phyloP scores from a whole-genome alignment of 1,140 invertebrate genomes.

The Bilobella aurantiaca region DNA sequence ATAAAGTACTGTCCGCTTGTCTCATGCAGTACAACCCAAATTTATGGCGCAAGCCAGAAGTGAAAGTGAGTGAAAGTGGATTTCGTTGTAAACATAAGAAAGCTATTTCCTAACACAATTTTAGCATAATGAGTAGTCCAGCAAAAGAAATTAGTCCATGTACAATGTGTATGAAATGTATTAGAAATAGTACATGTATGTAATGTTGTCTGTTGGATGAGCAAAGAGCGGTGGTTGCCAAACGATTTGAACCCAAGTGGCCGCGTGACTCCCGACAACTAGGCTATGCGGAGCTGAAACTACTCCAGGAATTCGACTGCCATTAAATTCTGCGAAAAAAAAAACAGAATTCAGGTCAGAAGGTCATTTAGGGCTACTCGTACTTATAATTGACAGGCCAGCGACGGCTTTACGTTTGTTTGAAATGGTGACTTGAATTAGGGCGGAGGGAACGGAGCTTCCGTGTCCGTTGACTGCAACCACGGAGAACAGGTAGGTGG shows the following conservation, averaged over 20 bases:
- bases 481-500: constrained; percentile 64
- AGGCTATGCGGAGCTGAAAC: constrained; percentile 66
- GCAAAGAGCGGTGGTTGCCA: constrained; percentile 72
- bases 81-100: no score
- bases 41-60: no score
- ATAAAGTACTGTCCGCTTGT: no score
- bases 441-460: constrained; percentile 63
- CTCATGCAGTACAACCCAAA: no score
- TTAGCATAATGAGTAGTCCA: no score
- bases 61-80: no score
- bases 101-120: no score
- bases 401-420: constrained; percentile 41
- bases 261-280: constrained; percentile 60
- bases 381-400: no score
- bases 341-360: constrained; percentile 19
- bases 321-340: constrained; percentile 36
- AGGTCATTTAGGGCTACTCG: constrained; percentile 18
- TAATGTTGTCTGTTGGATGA: constrained; percentile 59
- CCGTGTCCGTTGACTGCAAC: constrained; percentile 60
- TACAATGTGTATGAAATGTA: no score
- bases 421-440: constrained; percentile 59
- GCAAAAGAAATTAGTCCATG: no score
- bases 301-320: constrained; percentile 47
- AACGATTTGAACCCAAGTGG: constrained; percentile 61
- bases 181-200: constrained; percentile 49